Base-by-base conservation (phyloP, 2,113 vertebrate species). In the Zosterops japonicus region DNA sequence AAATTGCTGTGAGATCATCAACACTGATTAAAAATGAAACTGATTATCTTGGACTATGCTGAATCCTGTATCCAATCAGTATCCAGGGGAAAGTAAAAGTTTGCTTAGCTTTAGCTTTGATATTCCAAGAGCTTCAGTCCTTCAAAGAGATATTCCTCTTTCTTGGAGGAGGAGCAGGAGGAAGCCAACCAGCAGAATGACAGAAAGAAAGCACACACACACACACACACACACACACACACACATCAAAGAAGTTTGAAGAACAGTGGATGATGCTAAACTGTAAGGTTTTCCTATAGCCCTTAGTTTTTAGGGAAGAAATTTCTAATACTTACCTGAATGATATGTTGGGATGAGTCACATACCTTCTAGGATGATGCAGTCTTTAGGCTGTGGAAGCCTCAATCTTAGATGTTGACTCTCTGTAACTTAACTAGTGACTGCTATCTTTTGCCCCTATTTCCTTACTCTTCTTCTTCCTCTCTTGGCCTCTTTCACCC, bases 11-110 rank as follows among this genome's bases (percentile, higher is more conserved):
- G 84, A 87, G 72, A 76, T 94, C 74, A 89, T 89, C 80, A 68
- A 47, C 68, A 80, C 59, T 90, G 93, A 95, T 94, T 94, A 86
- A 95, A 97, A 95, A 83, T 88, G 39, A 68, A 90, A 63, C 67
- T 42, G 52, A 75, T 97, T 94, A 88, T 93, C n/a, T 57, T 57
- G 50, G 61, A 67, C 33, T 36, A 21, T 72, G 52, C 75, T 56
- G 90, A 91, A 91, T 47, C 50, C 70, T 69, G 25, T 55, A 68
- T 39, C 80, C 33, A 75, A 1, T 61, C 55, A 82, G 15, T 55
- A 42, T 61, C 39, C 3, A 16, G 71, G 42, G 27, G 39, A 75
- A 91, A 78, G 65, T 49, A 67, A 63, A 89, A 68, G 31, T 64
- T 65, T 87, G 18, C 14, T 36, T 85, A 39, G 22, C 23, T 81